Evolutionary conservation across 2,797 vertebrate genomes (phyloP).

Genomic region (Sternotherus odoratus): DNA sequence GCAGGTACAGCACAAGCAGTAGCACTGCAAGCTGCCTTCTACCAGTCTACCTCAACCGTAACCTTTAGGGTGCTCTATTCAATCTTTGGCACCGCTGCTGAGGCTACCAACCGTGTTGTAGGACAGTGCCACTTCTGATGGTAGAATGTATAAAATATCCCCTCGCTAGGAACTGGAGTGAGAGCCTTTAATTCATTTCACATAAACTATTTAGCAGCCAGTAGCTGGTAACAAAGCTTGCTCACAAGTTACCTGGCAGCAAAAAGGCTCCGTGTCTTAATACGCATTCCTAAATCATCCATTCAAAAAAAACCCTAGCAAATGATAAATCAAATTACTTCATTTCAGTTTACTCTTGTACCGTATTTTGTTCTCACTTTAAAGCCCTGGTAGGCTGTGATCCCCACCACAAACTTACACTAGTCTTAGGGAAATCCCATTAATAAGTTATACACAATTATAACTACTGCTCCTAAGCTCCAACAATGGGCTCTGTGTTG

Average conservation of each 20-base stretch:
- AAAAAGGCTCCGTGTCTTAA: neutral
- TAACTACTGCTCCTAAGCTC: conserved; percentile 35
- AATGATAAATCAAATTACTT: neutral
- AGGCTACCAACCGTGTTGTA: neutral
- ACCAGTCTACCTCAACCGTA: neutral
- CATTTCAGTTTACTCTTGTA: neutral
- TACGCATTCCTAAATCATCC: neutral
- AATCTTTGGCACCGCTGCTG: neutral
- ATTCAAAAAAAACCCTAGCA: neutral
- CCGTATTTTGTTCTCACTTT: conserved; percentile 17
- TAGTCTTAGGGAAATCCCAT: conserved; percentile 25
- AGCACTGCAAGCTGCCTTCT: neutral
- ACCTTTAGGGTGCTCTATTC: neutral
- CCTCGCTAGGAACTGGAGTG: neutral
- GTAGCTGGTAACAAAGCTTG: neutral
- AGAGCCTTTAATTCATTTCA: neutral
- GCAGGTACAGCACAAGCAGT: neutral
- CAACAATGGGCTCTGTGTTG: neutral
- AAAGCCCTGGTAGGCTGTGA: neutral
- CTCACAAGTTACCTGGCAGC: neutral
- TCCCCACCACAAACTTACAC: neutral
- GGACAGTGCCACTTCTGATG: neutral
- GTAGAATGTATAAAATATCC: neutral
- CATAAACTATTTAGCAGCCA: neutral
- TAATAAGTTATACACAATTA: conserved; percentile 35